phyloP scores from a whole-genome alignment of 2,888 invertebrate genomes.

The Zygaena filipendulae region DNA sequence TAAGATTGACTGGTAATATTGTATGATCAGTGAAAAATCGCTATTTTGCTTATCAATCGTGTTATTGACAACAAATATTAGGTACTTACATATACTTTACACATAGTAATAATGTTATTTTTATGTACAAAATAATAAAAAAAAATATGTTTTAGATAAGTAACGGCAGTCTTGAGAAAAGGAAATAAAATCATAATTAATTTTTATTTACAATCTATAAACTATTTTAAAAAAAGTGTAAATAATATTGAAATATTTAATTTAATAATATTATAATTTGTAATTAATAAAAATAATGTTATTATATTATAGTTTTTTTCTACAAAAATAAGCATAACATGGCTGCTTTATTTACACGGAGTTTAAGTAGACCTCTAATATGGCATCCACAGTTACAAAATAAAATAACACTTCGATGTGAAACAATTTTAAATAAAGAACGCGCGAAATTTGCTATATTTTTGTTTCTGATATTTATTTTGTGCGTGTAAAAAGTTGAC shows the following conservation, averaged over 20 bases:
- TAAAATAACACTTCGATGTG: too few species aligned
- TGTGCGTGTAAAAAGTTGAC: constrained; percentile 63
- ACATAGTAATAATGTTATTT: constrained; percentile 22
- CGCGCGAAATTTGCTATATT: too few species aligned
- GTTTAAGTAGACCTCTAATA: too few species aligned
- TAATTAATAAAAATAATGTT: constrained; percentile 27
- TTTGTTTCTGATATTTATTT: constrained; percentile 30
- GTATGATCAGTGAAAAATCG: constrained; percentile 64
- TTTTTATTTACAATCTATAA: constrained; percentile 44
- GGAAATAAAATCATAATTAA: neutral
- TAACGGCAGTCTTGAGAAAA: constrained; percentile 63
- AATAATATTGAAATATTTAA: constrained; percentile 42
- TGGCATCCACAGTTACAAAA: constrained; percentile 55
- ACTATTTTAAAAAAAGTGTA: constrained; percentile 51
- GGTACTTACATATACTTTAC: constrained; percentile 13
- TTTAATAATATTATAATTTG: constrained; percentile 32
- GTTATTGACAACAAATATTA: constrained; percentile 1
- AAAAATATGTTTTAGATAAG: too few species aligned
- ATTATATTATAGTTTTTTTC: constrained; percentile 42
- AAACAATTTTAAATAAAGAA: too few species aligned
- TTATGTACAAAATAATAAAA: constrained; percentile 46
- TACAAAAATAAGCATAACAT: too few species aligned
- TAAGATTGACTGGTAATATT: too few species aligned
- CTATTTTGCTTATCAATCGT: constrained; percentile 39
- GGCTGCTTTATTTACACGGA: constrained; percentile 43